phyloP scores from a whole-genome alignment of 2,888 invertebrate species.

The Cerastoderma edule region DNA sequence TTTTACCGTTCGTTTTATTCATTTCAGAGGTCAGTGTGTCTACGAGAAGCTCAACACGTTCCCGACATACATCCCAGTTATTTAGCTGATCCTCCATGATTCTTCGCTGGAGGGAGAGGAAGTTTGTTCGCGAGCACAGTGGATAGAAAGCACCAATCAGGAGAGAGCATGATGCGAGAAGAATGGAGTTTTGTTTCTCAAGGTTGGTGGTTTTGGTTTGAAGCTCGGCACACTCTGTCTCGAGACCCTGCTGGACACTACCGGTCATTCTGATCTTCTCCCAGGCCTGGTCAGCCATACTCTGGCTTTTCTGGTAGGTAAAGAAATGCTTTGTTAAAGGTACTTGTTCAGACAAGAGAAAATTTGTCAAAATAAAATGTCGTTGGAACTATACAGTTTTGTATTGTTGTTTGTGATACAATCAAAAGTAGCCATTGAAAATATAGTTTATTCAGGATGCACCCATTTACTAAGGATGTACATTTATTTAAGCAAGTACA shows the following conservation, averaged over 20 bases:
- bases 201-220: constrained; percentile 68
- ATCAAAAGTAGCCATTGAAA: too few relatives aligned
- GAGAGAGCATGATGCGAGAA: constrained; percentile 78
- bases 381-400: too few relatives aligned
- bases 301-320: constrained; percentile 81
- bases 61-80: constrained; percentile 75
- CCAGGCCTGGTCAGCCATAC: constrained; percentile 81
- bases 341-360: too few relatives aligned
- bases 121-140: constrained; percentile 70
- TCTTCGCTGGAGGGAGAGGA: constrained; percentile 73
- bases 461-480: too few relatives aligned
- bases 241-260: constrained; percentile 78
- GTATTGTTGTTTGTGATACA: too few relatives aligned
- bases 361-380: too few relatives aligned
- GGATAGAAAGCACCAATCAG: constrained; percentile 81
- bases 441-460: too few relatives aligned
- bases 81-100: constrained; percentile 76
- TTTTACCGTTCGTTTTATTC: constrained; percentile 60
- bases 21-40: constrained; percentile 69
- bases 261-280: constrained; percentile 80
- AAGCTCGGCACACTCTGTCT: constrained; percentile 77
- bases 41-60: constrained; percentile 72
- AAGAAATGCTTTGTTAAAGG: too few relatives aligned
- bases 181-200: constrained; percentile 70
- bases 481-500: too few relatives aligned